Evolutionary conservation across 2,797 vertebrate species (phyloP).

Genomic region (Scarus forsteni): DNA sequence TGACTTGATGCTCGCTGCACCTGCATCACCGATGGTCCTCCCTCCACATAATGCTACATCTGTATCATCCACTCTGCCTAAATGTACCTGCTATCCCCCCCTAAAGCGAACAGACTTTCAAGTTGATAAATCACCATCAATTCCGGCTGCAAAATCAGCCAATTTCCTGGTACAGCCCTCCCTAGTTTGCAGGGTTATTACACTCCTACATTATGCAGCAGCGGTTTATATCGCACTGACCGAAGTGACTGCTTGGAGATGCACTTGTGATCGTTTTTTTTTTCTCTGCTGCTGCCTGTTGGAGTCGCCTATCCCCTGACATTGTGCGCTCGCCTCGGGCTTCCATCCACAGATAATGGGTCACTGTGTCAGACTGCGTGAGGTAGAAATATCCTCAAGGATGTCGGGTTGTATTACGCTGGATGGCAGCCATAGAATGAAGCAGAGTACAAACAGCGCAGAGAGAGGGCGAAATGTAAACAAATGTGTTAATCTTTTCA

Average conservation of each 20-base stretch:
- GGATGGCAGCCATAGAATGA: constrained; percentile 50
- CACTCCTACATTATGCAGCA: constrained; percentile 69
- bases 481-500: constrained; percentile 43
- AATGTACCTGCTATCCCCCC: background rate
- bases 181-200: constrained; percentile 53
- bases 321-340: constrained; percentile 72
- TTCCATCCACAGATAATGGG: constrained; percentile 77
- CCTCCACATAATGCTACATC: constrained; percentile 22
- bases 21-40: constrained; percentile 54
- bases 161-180: constrained; percentile 10
- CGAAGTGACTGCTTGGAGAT: constrained; percentile 56
- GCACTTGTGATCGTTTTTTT: constrained; percentile 52
- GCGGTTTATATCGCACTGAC: constrained; percentile 59
- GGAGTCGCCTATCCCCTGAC: constrained; percentile 67
- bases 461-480: constrained; percentile 42
- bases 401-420: constrained; percentile 54
- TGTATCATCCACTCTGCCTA: background rate
- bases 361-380: constrained; percentile 83
- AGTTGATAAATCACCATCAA: background rate
- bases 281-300: constrained; percentile 60
- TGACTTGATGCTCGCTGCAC: constrained; percentile 55
- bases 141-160: background rate
- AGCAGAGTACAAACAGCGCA: constrained; percentile 14
- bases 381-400: constrained; percentile 67
- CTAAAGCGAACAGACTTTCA: background rate